Conservation (phyloP, 1,140 invertebrate genomes). For the Cryptotermes secundus region DNA sequence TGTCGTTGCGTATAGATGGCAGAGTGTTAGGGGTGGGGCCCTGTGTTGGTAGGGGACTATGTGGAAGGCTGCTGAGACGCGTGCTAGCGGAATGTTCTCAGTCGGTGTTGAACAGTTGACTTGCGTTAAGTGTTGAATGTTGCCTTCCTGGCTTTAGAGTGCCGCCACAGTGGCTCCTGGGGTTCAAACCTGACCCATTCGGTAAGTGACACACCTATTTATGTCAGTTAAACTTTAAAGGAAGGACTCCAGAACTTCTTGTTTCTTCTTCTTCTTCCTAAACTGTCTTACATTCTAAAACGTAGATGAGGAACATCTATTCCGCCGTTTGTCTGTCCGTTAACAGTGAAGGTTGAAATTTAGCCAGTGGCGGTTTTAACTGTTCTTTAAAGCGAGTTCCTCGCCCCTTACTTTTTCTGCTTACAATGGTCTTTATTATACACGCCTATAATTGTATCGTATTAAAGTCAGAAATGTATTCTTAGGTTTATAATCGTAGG, state of each 20-base stretch:
- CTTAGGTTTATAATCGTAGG: background rate
- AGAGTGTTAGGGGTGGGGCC: background rate
- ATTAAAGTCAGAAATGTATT: background rate
- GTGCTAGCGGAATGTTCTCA: background rate
- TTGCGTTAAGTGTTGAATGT: background rate
- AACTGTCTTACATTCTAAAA: background rate
- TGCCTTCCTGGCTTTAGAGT: background rate
- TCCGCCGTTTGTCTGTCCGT: background rate
- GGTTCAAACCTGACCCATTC: background rate
- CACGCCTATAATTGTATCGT: background rate
- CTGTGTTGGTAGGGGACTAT: background rate
- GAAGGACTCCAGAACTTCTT: no score
- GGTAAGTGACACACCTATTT: background rate
- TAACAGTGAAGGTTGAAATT: background rate
- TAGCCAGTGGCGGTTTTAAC: background rate
- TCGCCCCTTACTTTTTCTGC: background rate
- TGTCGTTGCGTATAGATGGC: constrained; percentile 1
- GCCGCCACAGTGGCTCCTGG: background rate
- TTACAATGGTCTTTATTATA: background rate
- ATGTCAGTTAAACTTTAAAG: no score
- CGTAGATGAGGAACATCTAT: background rate
- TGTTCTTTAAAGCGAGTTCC: background rate
- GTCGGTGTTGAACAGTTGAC: background rate
- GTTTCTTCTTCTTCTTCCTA: background rate
- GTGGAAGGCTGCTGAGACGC: background rate